Percentiles rank a stretch among this genome's conserved stretches.
Conservation (phyloP, 2,113 vertebrate species). For the Ramphastos sulfuratus region DNA sequence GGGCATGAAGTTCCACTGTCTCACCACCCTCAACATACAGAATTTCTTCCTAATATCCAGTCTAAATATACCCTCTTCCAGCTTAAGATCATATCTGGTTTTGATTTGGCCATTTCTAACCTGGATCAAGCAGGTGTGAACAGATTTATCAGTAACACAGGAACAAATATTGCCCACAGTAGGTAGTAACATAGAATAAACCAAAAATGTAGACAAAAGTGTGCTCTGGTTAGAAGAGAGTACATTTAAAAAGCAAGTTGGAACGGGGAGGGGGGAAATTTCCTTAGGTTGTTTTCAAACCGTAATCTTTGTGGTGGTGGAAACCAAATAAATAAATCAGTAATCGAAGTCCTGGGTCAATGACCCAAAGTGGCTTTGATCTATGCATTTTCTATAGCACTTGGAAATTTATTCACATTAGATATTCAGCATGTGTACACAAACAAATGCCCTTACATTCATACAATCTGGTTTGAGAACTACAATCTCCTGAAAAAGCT, state of each 20-base stretch:
- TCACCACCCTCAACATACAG: too few relatives aligned
- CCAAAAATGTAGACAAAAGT: background rate
- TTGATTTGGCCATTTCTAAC: background rate
- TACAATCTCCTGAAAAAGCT: background rate
- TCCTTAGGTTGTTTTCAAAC: background rate
- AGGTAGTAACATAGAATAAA: background rate
- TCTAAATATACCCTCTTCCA: too few relatives aligned
- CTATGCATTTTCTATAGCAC: background rate
- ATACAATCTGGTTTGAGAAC: background rate
- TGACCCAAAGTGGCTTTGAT: background rate
- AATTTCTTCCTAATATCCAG: too few relatives aligned
- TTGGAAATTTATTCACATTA: background rate
- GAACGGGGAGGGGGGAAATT: background rate
- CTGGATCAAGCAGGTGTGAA: background rate
- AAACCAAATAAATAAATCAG: background rate
- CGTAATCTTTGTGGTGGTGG: background rate
- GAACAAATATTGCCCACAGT: background rate
- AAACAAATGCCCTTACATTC: background rate
- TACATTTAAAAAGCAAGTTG: background rate
- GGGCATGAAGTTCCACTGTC: too few relatives aligned
- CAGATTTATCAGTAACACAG: background rate
- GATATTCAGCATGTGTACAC: background rate
- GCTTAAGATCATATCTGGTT: background rate
- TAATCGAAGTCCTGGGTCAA: background rate
- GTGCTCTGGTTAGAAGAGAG: background rate